Evolutionary conservation across 2,113 vertebrate species (phyloP).

Genomic region (Nestor notabilis): DNA sequence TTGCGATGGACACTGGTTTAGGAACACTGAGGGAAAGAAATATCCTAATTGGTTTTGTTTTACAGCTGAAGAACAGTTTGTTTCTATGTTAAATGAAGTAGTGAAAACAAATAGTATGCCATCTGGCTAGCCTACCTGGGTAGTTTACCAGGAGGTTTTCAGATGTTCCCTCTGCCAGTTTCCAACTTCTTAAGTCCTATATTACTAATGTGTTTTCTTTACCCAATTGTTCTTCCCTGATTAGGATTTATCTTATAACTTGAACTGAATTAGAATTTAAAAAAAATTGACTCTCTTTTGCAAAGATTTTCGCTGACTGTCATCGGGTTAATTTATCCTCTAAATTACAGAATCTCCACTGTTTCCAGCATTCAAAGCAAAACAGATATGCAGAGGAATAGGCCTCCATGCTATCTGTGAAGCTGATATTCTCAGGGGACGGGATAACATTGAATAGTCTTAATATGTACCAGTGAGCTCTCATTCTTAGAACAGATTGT

Average conservation of each 20-base stretch:
- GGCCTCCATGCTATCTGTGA: slow-evolving; percentile 20
- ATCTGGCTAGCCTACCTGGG: slow-evolving; percentile 50
- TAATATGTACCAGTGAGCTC: slow-evolving; percentile 2
- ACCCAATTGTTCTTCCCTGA: background rate
- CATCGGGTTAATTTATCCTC: background rate
- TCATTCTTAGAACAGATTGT: slow-evolving; percentile 46
- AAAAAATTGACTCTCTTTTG: background rate
- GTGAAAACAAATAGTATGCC: slow-evolving; percentile 54
- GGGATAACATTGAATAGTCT: background rate
- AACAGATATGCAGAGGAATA: background rate
- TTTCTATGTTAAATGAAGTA: slow-evolving; percentile 55
- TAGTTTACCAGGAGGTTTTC: slow-evolving; percentile 27
- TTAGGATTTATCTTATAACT: background rate
- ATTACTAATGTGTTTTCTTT: background rate
- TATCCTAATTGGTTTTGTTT: slow-evolving; percentile 40
- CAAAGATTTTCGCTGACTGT: background rate
- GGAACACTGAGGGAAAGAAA: slow-evolving; percentile 11
- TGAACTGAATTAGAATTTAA: background rate
- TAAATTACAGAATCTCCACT: background rate
- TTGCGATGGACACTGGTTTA: slow-evolving; percentile 4
- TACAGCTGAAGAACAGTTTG: slow-evolving; percentile 50
- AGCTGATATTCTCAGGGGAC: slow-evolving; percentile 46
- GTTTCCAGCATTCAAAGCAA: background rate
- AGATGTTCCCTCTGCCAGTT: background rate
- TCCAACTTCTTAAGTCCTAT: background rate